Conservation (phyloP, 1,140 invertebrate genomes). For the Drosophila kohkoa region DNA sequence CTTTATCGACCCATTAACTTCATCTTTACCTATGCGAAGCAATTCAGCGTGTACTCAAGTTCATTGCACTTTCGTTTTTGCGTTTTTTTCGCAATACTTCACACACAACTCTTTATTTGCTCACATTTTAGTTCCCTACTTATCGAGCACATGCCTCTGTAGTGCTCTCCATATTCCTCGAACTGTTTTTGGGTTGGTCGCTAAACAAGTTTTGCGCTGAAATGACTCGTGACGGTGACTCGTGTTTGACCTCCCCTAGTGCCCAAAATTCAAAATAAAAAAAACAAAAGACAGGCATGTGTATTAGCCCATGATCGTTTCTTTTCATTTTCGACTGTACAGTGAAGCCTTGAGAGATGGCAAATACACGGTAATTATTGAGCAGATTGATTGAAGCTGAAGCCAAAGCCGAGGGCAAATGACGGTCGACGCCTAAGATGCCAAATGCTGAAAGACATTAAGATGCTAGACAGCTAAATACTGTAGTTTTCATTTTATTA, state of each 20-base stretch:
- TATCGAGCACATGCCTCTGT: slow-evolving; percentile 29
- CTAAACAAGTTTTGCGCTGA: slow-evolving; percentile 24
- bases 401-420: slow-evolving; percentile 61
- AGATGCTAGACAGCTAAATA: slow-evolving; percentile 3
- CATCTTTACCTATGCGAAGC: neutral
- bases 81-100: slow-evolving; percentile 22
- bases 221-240: slow-evolving; percentile 27
- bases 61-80: slow-evolving; percentile 59
- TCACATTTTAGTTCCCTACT: slow-evolving; percentile 24
- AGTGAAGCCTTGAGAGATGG: slow-evolving; percentile 57
- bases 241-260: slow-evolving; percentile 38
- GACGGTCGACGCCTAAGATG: slow-evolving; percentile 50
- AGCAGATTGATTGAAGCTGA: slow-evolving; percentile 17
- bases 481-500: neutral
- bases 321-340: slow-evolving; percentile 13
- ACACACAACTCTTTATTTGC: neutral
- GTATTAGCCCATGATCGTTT: slow-evolving; percentile 6
- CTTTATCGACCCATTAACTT: slow-evolving; percentile 10
- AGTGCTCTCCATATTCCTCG: slow-evolving; percentile 36
- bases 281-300: neutral
- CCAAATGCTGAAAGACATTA: neutral
- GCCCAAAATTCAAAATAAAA: neutral
- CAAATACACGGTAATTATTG: slow-evolving; percentile 38
- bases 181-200: slow-evolving; percentile 7
- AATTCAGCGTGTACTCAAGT: slow-evolving; percentile 22